Evolutionary conservation across 2,888 invertebrate genomes (phyloP).

Genomic region (Ochropleura leucogaster): DNA sequence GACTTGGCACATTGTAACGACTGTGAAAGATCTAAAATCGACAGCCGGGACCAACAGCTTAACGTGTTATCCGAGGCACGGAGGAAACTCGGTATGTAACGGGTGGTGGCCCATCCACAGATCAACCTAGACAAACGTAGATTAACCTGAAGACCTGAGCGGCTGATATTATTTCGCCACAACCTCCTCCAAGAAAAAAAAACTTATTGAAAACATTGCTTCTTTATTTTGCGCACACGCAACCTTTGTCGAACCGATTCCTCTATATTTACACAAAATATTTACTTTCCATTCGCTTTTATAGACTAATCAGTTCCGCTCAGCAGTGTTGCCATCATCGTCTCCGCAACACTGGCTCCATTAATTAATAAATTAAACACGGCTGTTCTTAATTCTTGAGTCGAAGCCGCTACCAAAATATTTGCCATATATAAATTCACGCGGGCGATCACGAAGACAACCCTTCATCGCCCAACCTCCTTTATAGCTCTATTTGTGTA

Average conservation of each 20-base stretch:
- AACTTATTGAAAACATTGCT: no score
- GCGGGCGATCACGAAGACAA: conserved; percentile 88
- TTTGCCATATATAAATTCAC: conserved; percentile 90
- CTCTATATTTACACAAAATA: neutral
- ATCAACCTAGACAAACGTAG: no score
- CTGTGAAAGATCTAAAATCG: no score
- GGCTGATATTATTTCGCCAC: no score
- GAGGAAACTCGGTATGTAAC: no score
- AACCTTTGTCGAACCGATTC: neutral
- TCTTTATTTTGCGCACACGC: neutral
- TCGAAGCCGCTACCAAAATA: conserved; percentile 87
- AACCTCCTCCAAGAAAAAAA: neutral
- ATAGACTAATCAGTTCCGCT: conserved; percentile 71
- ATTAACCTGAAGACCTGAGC: no score
- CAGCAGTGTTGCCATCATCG: conserved; percentile 72
- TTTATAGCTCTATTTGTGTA: conserved; percentile 93
- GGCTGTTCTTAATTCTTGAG: conserved; percentile 85
- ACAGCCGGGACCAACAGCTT: no score
- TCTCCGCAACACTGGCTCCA: conserved; percentile 84
- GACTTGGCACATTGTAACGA: no score
- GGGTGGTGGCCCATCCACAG: no score
- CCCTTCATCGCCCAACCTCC: conserved; percentile 89
- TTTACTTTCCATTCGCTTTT: conserved; percentile 5
- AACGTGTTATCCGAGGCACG: no score
- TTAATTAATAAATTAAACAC: conserved; percentile 91